A percentile compares a stretch with the other conserved stretches of the same genome.
These are phyloP conservation scores for Misgurnus anguillicaudatus DNA, from an alignment of 2,113 vertebrate species.

Conservation along the genomic window DNA sequence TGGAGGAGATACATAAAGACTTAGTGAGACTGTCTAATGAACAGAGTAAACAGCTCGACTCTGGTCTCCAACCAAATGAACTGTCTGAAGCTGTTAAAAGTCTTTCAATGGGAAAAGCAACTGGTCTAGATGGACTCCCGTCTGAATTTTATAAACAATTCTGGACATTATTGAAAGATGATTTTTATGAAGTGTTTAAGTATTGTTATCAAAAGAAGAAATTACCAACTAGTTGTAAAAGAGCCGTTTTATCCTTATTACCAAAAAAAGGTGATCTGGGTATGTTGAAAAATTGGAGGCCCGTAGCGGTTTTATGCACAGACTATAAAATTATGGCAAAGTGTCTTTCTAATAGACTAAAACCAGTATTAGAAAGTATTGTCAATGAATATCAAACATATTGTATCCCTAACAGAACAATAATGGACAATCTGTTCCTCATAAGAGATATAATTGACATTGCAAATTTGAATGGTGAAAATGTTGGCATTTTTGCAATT, in stretches of 20 bases:
- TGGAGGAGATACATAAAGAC: not conserved
- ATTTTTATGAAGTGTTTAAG: not conserved
- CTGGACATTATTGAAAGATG: not conserved
- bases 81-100: not conserved
- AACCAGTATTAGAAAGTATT: not conserved
- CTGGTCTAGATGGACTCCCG: not conserved
- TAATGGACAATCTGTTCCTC: conserved; percentile 3
- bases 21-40: not conserved
- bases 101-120: not conserved
- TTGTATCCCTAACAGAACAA: not conserved
- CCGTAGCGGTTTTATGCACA: not conserved
- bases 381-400: conserved; percentile 5
- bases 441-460: not conserved
- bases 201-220: not conserved
- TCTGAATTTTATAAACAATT: not conserved
- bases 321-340: not conserved
- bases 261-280: not conserved
- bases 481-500: not conserved
- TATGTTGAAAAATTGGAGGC: not conserved
- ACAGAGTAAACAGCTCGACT: not conserved
- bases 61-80: not conserved
- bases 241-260: not conserved
- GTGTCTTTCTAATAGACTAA: not conserved
- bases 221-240: conserved; percentile 1
- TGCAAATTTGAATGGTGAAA: not conserved